These are phyloP conservation scores for Pocillopora damicornis DNA, from an alignment of 64 coral and sea anemone species.

Conservation along the genomic window DNA sequence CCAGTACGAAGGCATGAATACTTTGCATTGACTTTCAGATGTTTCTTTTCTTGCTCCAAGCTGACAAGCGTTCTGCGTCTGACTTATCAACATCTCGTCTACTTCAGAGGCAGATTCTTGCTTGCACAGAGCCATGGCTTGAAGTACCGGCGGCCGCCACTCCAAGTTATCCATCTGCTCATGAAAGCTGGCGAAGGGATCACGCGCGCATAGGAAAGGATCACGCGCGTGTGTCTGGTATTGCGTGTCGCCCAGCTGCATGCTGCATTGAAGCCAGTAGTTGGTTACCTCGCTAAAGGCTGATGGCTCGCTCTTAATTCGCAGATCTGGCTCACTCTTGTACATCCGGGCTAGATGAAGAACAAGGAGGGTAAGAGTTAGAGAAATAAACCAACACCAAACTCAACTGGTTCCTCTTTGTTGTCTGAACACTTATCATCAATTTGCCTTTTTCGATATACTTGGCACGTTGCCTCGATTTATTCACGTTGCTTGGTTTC, in stretches of 20 bases:
- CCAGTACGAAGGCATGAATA: slow-evolving; percentile 36
- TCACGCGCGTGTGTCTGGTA: slow-evolving; percentile 1
- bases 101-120: neutral
- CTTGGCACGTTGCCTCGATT: neutral
- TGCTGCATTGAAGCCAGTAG: slow-evolving; percentile 33
- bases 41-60: slow-evolving; percentile 1
- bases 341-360: slow-evolving; percentile 24
- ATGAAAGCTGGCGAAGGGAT: slow-evolving; percentile 6
- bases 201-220: slow-evolving; percentile 29
- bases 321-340: slow-evolving; percentile 32
- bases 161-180: slow-evolving; percentile 35
- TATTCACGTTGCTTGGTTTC: neutral
- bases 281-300: slow-evolving; percentile 33
- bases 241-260: slow-evolving; percentile 28
- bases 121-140: slow-evolving; percentile 26
- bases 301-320: slow-evolving; percentile 13
- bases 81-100: slow-evolving; percentile 36
- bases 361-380: neutral
- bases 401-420: neutral
- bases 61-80: slow-evolving; percentile 28
- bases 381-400: neutral
- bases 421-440: neutral
- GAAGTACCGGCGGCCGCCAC: slow-evolving; percentile 29
- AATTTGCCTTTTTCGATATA: neutral
- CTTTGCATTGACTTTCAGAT: slow-evolving; percentile 26